These are phyloP conservation scores for Nephrotoma guestfalica DNA, from an alignment of 2,888 invertebrate genomes.

Conservation along the genomic window DNA sequence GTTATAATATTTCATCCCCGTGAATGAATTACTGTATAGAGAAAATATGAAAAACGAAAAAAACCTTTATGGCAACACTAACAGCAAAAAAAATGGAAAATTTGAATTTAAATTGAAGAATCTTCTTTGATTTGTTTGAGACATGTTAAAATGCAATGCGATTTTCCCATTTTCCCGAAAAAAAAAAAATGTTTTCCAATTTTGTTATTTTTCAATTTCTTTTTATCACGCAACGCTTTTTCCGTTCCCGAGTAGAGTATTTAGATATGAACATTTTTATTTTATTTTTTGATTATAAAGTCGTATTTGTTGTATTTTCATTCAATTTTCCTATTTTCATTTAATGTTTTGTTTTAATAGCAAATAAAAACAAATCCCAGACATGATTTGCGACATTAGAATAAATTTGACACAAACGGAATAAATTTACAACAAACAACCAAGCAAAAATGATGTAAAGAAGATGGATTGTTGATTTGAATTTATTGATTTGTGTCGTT, in stretches of 20 bases:
- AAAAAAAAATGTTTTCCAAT: not conserved
- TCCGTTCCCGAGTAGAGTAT: not conserved
- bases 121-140: not conserved
- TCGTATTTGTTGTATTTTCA: not conserved
- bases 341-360: not conserved
- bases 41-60: not conserved
- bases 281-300: not conserved
- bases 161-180: not conserved
- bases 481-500: not conserved
- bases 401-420: not conserved
- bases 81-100: not conserved
- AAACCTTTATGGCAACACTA: not conserved
- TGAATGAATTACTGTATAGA: not conserved
- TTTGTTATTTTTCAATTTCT: not conserved
- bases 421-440: not conserved
- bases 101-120: not conserved
- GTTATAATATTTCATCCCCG: not conserved
- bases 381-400: not conserved
- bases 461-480: not conserved
- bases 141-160: not conserved
- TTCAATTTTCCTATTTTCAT: not conserved
- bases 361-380: not conserved
- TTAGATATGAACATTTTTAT: not conserved
- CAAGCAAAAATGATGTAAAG: not conserved
- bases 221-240: not conserved